phyloP scores from a whole-genome alignment of 2,113 vertebrate genomes.

The Phalacrocorax aristotelis region DNA sequence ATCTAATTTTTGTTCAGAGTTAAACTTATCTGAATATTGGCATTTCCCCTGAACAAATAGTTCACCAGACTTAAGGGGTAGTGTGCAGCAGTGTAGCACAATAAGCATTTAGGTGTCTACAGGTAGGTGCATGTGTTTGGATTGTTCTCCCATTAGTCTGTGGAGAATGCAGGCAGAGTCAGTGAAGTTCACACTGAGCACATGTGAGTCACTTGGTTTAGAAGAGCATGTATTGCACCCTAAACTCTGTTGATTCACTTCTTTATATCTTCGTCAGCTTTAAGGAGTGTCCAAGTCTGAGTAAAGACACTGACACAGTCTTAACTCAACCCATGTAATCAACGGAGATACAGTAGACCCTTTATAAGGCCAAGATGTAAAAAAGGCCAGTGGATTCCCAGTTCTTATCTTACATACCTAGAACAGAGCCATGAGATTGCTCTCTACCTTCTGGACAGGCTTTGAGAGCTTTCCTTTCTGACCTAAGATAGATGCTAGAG shows the following conservation, averaged over 20 bases:
- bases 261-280: background rate
- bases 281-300: background rate
- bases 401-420: background rate
- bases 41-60: background rate
- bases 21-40: background rate
- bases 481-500: background rate
- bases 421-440: background rate
- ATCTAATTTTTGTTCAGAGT: background rate
- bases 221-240: background rate
- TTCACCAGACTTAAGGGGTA: background rate
- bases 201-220: background rate
- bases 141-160: background rate
- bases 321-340: background rate
- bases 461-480: background rate
- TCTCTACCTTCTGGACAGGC: background rate
- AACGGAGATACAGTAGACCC: background rate
- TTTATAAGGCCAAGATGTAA: background rate
- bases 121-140: background rate
- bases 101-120: background rate
- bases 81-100: background rate
- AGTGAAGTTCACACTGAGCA: background rate
- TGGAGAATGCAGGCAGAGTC: background rate
- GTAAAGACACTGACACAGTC: background rate
- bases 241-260: background rate
- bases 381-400: background rate